These are phyloP conservation scores for Celastrina argiolus DNA, from an alignment of 2,888 invertebrate species.

Conservation along the genomic window DNA sequence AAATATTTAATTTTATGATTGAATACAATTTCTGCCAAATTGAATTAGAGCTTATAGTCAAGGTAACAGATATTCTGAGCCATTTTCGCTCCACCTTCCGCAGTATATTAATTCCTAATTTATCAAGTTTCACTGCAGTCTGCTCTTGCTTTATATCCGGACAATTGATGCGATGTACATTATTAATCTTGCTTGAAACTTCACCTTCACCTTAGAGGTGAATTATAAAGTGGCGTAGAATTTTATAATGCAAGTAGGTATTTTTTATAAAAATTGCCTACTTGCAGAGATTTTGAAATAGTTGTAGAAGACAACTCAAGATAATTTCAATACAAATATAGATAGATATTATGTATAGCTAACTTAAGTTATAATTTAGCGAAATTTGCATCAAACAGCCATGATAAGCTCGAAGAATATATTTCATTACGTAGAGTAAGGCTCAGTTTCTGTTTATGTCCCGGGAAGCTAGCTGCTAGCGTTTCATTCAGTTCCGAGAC, in stretches of 20 bases:
- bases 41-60: background rate
- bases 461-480: background rate
- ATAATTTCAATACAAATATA: too few relatives aligned
- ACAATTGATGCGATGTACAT: background rate
- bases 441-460: background rate
- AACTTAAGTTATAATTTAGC: too few relatives aligned
- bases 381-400: too few relatives aligned
- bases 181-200: background rate
- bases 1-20: background rate
- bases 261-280: too few relatives aligned
- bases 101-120: conserved; percentile 9
- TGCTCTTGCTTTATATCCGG: background rate
- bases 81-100: background rate
- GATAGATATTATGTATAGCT: too few relatives aligned
- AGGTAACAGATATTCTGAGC: background rate
- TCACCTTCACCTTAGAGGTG: too few relatives aligned
- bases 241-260: background rate
- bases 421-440: background rate
- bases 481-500: conserved; percentile 7
- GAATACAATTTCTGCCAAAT: background rate
- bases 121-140: conserved; percentile 6
- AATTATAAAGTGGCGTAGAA: background rate
- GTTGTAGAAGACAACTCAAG: too few relatives aligned
- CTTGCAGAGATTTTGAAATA: too few relatives aligned
- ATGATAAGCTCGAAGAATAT: background rate